Conservation (phyloP, 2,888 invertebrate genomes). For the Epinotia demarniana region DNA sequence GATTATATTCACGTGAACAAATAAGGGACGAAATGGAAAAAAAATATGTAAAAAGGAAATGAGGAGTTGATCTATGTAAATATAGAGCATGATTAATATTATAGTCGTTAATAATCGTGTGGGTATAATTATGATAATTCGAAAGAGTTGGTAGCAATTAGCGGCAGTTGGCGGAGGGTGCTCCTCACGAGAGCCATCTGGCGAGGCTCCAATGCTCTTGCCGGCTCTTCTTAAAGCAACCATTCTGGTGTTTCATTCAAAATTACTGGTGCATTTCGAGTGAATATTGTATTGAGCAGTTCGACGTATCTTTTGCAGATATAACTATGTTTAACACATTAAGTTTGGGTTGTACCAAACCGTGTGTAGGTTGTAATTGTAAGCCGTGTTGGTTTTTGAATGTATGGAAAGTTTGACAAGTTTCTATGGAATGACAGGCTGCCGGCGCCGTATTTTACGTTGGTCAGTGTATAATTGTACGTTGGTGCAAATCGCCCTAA, state of each 20-base stretch:
- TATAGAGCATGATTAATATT: constrained; percentile 30
- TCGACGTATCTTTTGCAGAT: not conserved
- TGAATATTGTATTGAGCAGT: constrained; percentile 9
- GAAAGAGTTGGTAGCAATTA: constrained; percentile 81
- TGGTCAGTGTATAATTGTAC: too few relatives aligned
- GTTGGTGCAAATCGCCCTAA: too few relatives aligned
- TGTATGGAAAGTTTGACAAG: too few relatives aligned
- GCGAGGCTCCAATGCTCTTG: constrained; percentile 71
- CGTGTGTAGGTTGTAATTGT: not conserved
- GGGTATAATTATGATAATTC: constrained; percentile 71
- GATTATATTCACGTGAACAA: not conserved
- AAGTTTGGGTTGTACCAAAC: not conserved
- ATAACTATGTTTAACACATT: not conserved
- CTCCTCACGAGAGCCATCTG: constrained; percentile 77
- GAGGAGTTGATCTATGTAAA: not conserved
- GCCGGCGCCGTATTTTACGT: too few relatives aligned
- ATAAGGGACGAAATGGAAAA: not conserved
- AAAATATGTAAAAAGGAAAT: not conserved
- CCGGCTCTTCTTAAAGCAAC: constrained; percentile 68
- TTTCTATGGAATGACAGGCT: too few relatives aligned
- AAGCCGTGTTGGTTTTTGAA: too few relatives aligned
- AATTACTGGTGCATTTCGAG: constrained; percentile 13
- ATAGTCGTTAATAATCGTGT: constrained; percentile 38
- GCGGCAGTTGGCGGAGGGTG: constrained; percentile 72
- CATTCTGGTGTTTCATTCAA: constrained; percentile 31